Conservation (phyloP, 2,888 invertebrate genomes). For the Drosophila helvetica region DNA sequence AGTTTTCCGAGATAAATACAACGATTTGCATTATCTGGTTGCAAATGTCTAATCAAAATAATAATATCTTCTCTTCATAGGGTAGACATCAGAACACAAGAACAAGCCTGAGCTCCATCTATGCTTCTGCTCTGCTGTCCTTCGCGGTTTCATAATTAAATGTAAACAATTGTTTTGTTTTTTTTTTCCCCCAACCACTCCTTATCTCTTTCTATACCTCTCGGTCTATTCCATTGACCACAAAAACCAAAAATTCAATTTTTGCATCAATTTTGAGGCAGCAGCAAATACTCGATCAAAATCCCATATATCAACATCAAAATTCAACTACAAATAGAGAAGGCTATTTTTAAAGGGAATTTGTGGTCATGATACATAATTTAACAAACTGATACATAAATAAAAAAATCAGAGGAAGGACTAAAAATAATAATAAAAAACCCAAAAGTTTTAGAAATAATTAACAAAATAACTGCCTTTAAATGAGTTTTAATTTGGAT, state of each 20-base stretch:
- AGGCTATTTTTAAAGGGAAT: constrained; percentile 57
- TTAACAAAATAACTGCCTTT: not conserved
- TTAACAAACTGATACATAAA: not conserved
- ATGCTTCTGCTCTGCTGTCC: constrained; percentile 20
- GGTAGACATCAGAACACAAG: constrained; percentile 5
- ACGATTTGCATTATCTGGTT: not conserved
- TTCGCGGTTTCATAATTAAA: constrained; percentile 74
- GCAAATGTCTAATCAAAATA: not conserved
- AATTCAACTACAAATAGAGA: constrained; percentile 38
- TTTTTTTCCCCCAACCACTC: constrained; percentile 10
- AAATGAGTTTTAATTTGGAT: not conserved
- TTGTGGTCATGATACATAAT: constrained; percentile 24
- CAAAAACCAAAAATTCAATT: constrained; percentile 48
- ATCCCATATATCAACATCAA: constrained; percentile 30
- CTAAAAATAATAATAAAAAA: constrained; percentile 13
- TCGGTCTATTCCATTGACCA: constrained; percentile 20
- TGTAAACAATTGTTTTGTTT: constrained; percentile 62
- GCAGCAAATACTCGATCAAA: constrained; percentile 42
- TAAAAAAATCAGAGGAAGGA: not conserved
- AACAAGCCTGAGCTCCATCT: constrained; percentile 42
- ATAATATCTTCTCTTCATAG: not conserved
- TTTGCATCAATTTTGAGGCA: constrained; percentile 48
- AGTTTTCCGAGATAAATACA: no score
- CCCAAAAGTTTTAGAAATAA: not conserved
- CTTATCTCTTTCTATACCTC: not conserved